phyloP scores from a whole-genome alignment of 2,113 vertebrate species.

The Numida meleagris region DNA sequence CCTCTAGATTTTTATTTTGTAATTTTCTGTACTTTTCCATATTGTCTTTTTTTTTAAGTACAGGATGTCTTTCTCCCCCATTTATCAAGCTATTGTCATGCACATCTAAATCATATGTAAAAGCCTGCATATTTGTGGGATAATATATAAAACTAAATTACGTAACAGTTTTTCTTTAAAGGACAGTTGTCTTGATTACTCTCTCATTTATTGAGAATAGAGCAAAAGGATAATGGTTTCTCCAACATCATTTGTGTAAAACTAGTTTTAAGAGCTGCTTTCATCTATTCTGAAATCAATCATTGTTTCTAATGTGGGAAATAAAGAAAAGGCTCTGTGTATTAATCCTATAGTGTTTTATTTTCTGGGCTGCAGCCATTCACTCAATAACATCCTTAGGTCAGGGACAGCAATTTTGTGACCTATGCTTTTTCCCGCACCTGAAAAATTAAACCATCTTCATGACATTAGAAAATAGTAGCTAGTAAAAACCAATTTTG shows the following conservation, averaged over 20 bases:
- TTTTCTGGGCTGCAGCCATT: not conserved
- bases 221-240: fast-evolving
- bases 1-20: not conserved
- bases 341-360: not conserved
- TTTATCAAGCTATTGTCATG: not conserved
- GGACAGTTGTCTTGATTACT: fast-evolving
- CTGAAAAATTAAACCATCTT: not conserved
- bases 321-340: not conserved
- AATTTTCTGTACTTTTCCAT: not conserved
- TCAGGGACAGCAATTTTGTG: not conserved
- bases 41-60: not conserved
- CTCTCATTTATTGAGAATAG: not conserved
- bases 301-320: not conserved
- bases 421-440: not conserved
- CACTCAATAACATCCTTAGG: not conserved
- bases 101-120: not conserved
- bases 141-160: not conserved
- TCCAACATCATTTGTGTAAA: not conserved
- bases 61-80: not conserved
- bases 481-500: not conserved
- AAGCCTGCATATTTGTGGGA: not conserved
- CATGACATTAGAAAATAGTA: not conserved
- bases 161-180: not conserved
- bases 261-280: not conserved
- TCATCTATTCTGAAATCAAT: not conserved